phyloP scores from a whole-genome alignment of 2,113 vertebrate genomes.

The Zosterops hypoxanthus region DNA sequence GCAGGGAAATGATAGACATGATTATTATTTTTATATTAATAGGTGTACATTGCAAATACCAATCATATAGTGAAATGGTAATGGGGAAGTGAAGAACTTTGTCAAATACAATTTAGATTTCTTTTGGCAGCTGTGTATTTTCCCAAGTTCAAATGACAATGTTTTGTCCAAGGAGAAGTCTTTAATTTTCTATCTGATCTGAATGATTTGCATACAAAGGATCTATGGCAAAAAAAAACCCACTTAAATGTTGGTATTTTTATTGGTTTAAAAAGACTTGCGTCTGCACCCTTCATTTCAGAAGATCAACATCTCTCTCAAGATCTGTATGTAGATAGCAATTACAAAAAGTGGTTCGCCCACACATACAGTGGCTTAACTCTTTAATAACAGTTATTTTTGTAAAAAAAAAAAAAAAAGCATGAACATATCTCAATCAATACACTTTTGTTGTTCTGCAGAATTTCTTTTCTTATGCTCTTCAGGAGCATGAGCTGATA shows the following conservation, averaged over 20 bases:
- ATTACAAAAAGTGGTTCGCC: conserved; percentile 68
- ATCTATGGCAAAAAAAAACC: conserved; percentile 36
- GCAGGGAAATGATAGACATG: not conserved
- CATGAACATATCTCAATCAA: not conserved
- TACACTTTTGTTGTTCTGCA: not conserved
- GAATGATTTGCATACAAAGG: conserved; percentile 67
- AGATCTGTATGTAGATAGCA: conserved; percentile 65
- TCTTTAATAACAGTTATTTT: conserved; percentile 65
- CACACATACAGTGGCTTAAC: conserved; percentile 65
- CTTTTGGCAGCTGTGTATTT: conserved; percentile 42
- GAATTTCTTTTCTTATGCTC: not conserved
- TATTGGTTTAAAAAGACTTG: conserved; percentile 74
- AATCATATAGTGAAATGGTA: not conserved
- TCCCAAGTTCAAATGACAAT: conserved; percentile 61
- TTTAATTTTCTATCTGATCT: conserved; percentile 73
- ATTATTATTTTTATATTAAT: not conserved
- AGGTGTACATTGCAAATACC: not conserved
- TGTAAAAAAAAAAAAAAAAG: not conserved
- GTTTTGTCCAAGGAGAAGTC: conserved; percentile 61
- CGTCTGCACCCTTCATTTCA: conserved; percentile 69
- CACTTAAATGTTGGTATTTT: conserved; percentile 39
- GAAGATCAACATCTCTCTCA: conserved; percentile 52
- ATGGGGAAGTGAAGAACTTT: conserved; percentile 17
- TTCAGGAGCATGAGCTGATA: not conserved
- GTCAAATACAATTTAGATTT: conserved; percentile 49